A percentile compares a stretch with the other conserved stretches of the same genome.
phyloP scores from a whole-genome alignment of 1,140 invertebrate species.

The Aphelinus certus region DNA sequence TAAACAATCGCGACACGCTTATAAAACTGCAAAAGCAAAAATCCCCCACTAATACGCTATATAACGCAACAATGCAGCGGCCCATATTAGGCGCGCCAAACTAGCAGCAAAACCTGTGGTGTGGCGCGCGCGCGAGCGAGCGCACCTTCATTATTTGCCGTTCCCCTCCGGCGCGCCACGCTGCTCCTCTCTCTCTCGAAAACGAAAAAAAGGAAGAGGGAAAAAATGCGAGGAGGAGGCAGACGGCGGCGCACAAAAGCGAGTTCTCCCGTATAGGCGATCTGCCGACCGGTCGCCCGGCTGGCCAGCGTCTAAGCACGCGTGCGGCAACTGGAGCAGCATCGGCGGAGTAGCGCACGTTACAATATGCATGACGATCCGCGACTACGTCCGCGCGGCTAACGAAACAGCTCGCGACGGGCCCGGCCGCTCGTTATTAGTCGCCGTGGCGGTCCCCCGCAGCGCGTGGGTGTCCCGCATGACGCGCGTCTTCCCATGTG shows the following conservation, averaged over 20 bases:
- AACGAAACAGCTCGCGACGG: too few relatives aligned
- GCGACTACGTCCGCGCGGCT: too few relatives aligned
- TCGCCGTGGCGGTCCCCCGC: too few relatives aligned
- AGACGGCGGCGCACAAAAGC: neutral
- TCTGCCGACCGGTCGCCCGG: neutral
- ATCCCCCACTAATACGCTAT: neutral
- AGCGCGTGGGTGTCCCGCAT: too few relatives aligned
- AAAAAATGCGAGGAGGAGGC: neutral
- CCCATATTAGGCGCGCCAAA: conserved; percentile 17
- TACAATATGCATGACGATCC: conserved; percentile 7
- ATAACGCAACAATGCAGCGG: conserved; percentile 8
- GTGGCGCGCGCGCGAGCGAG: neutral
- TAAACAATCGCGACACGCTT: too few relatives aligned
- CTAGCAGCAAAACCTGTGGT: neutral
- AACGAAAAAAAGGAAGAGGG: neutral
- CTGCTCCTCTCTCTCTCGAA: too few relatives aligned
- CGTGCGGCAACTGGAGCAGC: conserved; percentile 3
- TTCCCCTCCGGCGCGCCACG: neutral
- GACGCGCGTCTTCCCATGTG: too few relatives aligned
- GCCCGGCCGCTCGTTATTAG: too few relatives aligned
- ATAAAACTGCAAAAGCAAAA: too few relatives aligned
- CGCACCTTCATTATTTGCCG: neutral
- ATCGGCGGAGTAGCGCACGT: neutral
- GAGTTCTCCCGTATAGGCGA: conserved; percentile 3
- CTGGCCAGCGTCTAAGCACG: neutral